Conservation (phyloP, 2,888 invertebrate species). For the Agrochola litura region DNA sequence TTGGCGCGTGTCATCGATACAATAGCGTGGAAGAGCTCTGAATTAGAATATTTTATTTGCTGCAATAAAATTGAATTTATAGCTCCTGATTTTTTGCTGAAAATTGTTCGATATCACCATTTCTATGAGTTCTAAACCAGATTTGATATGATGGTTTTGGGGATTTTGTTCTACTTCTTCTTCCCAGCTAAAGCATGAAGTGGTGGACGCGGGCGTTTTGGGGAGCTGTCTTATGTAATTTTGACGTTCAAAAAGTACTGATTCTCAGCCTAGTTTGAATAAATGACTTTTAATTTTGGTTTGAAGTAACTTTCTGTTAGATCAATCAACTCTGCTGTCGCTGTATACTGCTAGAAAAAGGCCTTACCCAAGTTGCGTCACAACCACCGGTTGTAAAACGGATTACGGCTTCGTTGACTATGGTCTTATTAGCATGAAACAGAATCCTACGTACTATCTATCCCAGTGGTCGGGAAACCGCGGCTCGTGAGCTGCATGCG, state of each 20-base stretch:
- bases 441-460: too few species aligned
- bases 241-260: background rate
- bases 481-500: too few species aligned
- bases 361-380: background rate
- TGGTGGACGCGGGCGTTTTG: background rate
- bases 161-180: background rate
- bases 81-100: constrained; percentile 12
- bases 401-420: background rate
- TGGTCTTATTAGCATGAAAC: too few species aligned
- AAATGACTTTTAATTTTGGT: background rate
- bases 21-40: constrained; percentile 49
- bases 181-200: background rate
- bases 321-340: background rate
- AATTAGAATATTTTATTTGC: constrained; percentile 64
- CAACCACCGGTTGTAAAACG: background rate
- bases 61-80: constrained; percentile 56
- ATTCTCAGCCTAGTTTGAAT: background rate
- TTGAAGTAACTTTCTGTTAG: background rate
- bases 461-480: too few species aligned
- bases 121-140: background rate
- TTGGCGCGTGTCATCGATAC: constrained; percentile 65
- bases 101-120: background rate
- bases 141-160: background rate
- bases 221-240: background rate
- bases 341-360: background rate